Evolutionary conservation across 2,797 vertebrate species (phyloP).

Genomic region (Enteromius afrohamiltoni): DNA sequence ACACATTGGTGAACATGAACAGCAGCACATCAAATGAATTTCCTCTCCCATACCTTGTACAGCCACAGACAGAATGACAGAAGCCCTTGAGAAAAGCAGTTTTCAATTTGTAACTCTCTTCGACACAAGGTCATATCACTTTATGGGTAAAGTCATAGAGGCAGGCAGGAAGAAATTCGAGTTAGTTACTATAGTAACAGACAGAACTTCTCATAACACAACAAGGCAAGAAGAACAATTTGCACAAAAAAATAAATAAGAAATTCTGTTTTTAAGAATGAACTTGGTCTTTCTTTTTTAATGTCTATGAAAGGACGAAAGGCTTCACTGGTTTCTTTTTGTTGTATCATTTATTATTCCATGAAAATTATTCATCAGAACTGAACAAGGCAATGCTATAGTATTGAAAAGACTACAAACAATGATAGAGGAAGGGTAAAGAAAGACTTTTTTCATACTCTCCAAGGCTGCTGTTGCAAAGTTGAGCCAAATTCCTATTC

Average conservation of each 20-base stretch:
- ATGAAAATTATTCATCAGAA: conserved; percentile 5
- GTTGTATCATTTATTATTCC: conserved; percentile 1
- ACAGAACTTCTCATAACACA: conserved; percentile 56
- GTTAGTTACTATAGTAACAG: conserved; percentile 66
- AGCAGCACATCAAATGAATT: conserved; percentile 57
- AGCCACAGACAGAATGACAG: conserved; percentile 66
- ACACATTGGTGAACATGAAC: conserved; percentile 40
- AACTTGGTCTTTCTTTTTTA: conserved; percentile 60
- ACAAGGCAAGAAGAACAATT: conserved; percentile 44
- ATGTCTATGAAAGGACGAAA: background rate
- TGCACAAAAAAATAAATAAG: background rate
- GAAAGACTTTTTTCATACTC: conserved; percentile 64
- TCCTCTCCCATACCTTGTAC: conserved; percentile 62
- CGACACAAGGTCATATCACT: conserved; percentile 63
- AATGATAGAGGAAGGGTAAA: background rate
- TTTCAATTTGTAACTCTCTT: conserved; percentile 68
- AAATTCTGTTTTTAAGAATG: background rate
- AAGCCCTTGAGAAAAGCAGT: conserved; percentile 66
- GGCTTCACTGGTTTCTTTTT: background rate
- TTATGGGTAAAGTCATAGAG: conserved; percentile 65
- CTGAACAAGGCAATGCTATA: background rate
- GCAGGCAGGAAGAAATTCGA: conserved; percentile 65
- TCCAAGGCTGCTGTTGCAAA: conserved; percentile 73
- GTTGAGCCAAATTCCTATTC: conserved; percentile 75
- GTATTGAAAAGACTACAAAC: background rate